Percentiles rank a stretch among this genome's conserved stretches.
These are phyloP conservation scores for Microtus richardsoni DNA, from an alignment of 2,113 vertebrate species.

Conservation along the genomic window DNA sequence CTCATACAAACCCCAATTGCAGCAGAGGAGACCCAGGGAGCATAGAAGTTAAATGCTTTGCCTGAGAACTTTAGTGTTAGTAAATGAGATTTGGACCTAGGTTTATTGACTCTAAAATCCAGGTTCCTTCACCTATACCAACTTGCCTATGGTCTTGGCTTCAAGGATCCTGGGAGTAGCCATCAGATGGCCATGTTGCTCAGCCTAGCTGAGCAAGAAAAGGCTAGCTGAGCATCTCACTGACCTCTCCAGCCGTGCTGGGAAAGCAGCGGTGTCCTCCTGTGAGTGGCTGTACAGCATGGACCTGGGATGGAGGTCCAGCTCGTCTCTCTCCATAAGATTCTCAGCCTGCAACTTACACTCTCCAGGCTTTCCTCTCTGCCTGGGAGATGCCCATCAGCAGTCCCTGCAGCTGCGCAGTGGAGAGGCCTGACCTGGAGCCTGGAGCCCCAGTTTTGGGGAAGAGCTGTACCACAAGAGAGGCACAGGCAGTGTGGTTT, in stretches of 20 bases:
- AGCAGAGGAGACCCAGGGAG: not conserved
- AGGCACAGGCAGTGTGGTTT: not conserved
- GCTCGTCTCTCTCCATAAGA: not conserved
- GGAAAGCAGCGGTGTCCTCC: not conserved
- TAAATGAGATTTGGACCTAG: not conserved
- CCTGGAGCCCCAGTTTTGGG: not conserved
- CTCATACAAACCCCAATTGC: not conserved
- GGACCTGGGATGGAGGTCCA: not conserved
- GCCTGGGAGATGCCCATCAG: not conserved
- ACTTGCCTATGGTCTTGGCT: not conserved
- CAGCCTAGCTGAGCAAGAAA: not conserved
- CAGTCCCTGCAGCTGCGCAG: not conserved
- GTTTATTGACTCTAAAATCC: not conserved
- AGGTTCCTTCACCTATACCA: not conserved
- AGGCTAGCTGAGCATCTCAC: not conserved
- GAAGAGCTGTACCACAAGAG: not conserved
- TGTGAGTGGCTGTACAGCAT: not conserved
- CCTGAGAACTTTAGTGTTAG: not conserved
- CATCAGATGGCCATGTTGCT: not conserved
- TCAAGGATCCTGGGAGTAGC: not conserved
- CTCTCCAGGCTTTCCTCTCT: not conserved
- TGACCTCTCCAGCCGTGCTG: not conserved
- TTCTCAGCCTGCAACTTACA: not conserved
- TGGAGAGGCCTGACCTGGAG: not conserved
- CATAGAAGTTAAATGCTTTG: not conserved